These are phyloP conservation scores for Haplochromis burtoni DNA, from an alignment of 2,113 vertebrate species.

Conservation along the genomic window DNA sequence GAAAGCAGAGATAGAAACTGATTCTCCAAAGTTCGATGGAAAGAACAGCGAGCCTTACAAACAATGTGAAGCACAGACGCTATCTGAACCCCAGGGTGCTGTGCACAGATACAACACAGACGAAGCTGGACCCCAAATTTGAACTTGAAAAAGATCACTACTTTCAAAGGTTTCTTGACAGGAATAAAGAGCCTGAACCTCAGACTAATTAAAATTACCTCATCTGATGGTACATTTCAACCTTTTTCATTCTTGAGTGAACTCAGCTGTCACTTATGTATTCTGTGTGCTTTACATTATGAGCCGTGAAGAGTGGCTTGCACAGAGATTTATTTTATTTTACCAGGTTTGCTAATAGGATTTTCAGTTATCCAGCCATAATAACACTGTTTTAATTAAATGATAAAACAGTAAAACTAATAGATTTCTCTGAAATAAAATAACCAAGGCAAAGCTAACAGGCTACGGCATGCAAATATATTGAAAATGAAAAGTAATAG, in stretches of 20 bases:
- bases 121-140: background rate
- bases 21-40: background rate
- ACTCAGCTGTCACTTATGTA: background rate
- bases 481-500: background rate
- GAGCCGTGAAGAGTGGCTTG: background rate
- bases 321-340: background rate
- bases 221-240: background rate
- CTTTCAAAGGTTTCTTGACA: background rate
- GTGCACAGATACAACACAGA: accelerated
- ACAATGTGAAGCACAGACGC: background rate
- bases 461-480: accelerated
- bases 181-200: background rate
- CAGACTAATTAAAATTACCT: background rate
- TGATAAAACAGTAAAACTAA: background rate
- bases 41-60: background rate
- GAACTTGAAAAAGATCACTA: background rate
- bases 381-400: background rate
- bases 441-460: background rate
- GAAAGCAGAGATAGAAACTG: background rate
- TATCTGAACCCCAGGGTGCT: background rate
- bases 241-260: background rate
- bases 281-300: background rate
- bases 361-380: background rate
- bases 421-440: background rate
- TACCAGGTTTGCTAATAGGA: background rate